phyloP scores from a whole-genome alignment of 2,113 vertebrate species.

The Pluvialis apricaria region DNA sequence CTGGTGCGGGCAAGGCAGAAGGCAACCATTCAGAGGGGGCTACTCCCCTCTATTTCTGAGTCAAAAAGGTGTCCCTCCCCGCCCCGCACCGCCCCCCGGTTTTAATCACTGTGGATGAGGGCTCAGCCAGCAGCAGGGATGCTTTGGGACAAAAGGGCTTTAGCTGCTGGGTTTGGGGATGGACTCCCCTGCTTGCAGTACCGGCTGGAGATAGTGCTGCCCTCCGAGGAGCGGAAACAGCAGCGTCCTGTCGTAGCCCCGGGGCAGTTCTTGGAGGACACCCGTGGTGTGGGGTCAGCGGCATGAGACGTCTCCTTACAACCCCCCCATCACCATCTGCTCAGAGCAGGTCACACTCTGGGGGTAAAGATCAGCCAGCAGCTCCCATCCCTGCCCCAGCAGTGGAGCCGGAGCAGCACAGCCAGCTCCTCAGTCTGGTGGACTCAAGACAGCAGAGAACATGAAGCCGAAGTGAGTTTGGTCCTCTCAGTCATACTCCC shows the following conservation, averaged over 20 bases:
- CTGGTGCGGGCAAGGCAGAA: neutral
- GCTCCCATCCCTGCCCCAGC: neutral
- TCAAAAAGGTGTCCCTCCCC: neutral
- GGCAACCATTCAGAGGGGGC: too few species aligned
- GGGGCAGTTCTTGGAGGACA: neutral
- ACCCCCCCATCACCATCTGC: neutral
- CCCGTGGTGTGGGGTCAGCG: neutral
- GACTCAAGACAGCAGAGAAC: accelerated
- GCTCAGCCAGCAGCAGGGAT: neutral
- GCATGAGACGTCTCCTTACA: neutral
- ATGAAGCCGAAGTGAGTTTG: neutral
- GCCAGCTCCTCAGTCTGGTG: neutral
- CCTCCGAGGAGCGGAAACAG: neutral
- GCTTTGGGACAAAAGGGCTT: neutral
- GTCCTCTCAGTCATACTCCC: neutral
- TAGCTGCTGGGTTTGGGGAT: neutral
- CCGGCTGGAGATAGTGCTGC: accelerated
- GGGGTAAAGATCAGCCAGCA: neutral
- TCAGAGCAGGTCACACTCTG: neutral
- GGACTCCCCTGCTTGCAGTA: accelerated
- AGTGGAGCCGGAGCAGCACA: accelerated
- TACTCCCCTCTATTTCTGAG: neutral
- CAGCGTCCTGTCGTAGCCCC: neutral
- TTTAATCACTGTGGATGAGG: neutral
- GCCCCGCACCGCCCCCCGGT: too few species aligned